Conservation (phyloP, 2,113 vertebrate genomes). For the Notarius quadriscutis region DNA sequence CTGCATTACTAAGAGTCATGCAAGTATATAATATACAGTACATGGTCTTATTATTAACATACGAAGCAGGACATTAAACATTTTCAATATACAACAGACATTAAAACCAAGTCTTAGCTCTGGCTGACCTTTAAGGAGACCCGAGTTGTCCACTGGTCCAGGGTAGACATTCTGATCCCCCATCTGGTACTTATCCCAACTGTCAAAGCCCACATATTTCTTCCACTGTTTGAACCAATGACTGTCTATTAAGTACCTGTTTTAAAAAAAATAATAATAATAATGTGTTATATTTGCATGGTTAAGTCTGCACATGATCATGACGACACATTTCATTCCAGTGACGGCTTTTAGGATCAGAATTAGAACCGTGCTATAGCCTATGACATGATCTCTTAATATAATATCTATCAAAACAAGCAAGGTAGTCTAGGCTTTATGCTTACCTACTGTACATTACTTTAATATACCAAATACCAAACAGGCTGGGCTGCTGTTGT, state of each 20-base stretch:
- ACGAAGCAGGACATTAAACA: not conserved
- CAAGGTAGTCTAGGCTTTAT: not conserved
- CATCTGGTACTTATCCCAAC: slow-evolving; percentile 99
- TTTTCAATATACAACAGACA: not conserved
- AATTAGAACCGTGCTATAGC: too few species aligned
- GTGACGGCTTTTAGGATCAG: not conserved
- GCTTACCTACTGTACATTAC: not conserved
- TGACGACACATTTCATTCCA: slow-evolving; percentile 3
- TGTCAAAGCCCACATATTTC: slow-evolving; percentile 99
- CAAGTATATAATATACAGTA: not conserved
- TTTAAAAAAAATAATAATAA: slow-evolving; percentile 33
- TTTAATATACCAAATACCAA: not conserved
- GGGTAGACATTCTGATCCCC: slow-evolving; percentile 98
- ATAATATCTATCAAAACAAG: not conserved
- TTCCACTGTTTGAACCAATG: slow-evolving; percentile 99
- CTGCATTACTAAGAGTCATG: not conserved
- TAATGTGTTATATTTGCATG: not conserved
- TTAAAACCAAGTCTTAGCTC: not conserved
- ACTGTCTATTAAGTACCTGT: slow-evolving; percentile 96
- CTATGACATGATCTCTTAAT: not conserved
- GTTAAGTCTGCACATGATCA: not conserved
- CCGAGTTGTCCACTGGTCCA: slow-evolving; percentile 95
- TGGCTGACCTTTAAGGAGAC: slow-evolving; percentile 91
- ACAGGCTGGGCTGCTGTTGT: not conserved
- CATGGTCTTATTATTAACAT: not conserved